These are phyloP conservation scores for Pandemis heparana DNA, from an alignment of 2,888 invertebrate genomes.

Conservation along the genomic window DNA sequence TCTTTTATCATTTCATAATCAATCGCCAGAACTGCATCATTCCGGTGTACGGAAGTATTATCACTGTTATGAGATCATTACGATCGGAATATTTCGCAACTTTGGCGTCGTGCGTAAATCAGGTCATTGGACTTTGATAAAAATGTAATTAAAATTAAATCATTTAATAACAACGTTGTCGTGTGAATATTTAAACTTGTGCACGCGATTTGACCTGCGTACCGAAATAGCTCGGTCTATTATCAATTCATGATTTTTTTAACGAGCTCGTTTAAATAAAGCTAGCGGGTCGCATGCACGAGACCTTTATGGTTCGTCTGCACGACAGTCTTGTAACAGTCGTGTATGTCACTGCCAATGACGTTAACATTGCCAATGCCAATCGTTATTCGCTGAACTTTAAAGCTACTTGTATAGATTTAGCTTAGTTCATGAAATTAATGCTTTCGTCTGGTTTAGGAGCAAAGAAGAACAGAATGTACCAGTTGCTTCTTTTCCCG, in stretches of 20 bases:
- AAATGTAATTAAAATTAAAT: slow-evolving; percentile 16
- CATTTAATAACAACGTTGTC: slow-evolving; percentile 6
- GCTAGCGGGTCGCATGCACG: not conserved
- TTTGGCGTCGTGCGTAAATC: slow-evolving; percentile 1
- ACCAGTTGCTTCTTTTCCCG: too few relatives aligned
- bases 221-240: not conserved
- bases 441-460: too few relatives aligned
- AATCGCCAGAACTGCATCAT: not conserved
- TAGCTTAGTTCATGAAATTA: too few relatives aligned
- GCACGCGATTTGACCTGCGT: slow-evolving; percentile 4
- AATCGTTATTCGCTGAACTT: not conserved
- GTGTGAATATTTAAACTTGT: slow-evolving; percentile 6
- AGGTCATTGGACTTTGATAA: slow-evolving; percentile 21
- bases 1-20: not conserved
- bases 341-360: not conserved
- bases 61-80: not conserved
- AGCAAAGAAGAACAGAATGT: too few relatives aligned
- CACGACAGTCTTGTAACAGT: not conserved
- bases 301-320: not conserved
- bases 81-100: slow-evolving; percentile 18
- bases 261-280: not conserved
- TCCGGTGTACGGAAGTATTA: not conserved
- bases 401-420: not conserved
- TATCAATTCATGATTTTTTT: not conserved
- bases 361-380: not conserved